A percentile compares a stretch with the other conserved stretches of the same genome.
Evolutionary conservation across 2,888 invertebrate species (phyloP).

Genomic region (Lypha dubia): DNA sequence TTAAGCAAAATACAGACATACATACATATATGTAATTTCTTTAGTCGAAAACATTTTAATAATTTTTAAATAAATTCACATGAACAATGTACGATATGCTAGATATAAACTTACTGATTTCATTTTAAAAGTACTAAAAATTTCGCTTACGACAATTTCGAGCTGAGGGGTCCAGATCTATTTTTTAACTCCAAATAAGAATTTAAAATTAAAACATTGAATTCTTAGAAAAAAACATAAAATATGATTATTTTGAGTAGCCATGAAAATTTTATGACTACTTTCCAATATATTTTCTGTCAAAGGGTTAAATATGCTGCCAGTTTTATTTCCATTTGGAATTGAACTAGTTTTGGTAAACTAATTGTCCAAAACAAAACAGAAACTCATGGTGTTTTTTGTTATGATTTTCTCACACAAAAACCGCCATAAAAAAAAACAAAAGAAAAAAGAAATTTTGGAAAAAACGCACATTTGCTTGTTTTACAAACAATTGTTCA

Average conservation of each 20-base stretch:
- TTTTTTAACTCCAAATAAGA: no score
- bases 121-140: no score
- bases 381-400: slow-evolving; percentile 25
- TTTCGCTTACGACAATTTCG: no score
- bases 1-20: no score
- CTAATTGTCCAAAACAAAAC: slow-evolving; percentile 62
- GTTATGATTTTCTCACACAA: slow-evolving; percentile 4
- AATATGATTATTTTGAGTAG: neutral
- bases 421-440: slow-evolving; percentile 37
- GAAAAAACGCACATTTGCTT: slow-evolving; percentile 17
- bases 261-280: slow-evolving; percentile 24
- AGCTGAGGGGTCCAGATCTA: no score
- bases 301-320: slow-evolving; percentile 17
- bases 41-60: no score
- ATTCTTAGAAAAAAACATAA: neutral
- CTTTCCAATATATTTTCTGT: neutral
- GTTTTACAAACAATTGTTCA: neutral
- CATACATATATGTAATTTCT: no score
- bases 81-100: no score
- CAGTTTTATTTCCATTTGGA: slow-evolving; percentile 28
- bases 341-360: slow-evolving; percentile 69
- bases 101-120: no score
- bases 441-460: slow-evolving; percentile 7
- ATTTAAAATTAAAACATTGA: neutral
- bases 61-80: no score